Evolutionary conservation across 2,797 vertebrate species (phyloP).

Genomic region (Gastrophryne carolinensis): DNA sequence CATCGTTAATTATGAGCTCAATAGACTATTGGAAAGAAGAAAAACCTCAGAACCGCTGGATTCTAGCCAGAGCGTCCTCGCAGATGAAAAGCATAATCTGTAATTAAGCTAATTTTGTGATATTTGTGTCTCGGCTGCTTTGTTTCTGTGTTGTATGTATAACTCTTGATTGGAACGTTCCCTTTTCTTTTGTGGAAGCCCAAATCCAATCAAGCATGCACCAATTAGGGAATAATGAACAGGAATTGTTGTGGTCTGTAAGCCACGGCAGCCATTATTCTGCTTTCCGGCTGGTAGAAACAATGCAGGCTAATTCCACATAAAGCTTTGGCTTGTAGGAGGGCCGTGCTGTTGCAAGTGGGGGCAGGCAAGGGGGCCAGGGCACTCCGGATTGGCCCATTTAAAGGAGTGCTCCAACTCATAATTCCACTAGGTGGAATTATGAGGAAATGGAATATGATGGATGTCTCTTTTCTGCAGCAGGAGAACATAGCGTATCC

Average conservation of each 20-base stretch:
- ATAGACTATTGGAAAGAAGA: not conserved
- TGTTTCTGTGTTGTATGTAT: constrained; percentile 69
- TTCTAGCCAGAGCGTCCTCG: constrained; percentile 62
- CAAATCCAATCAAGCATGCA: constrained; percentile 71
- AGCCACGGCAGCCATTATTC: constrained; percentile 68
- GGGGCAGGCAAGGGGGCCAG: constrained; percentile 14
- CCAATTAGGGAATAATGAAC: constrained; percentile 77
- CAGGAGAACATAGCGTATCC: no score
- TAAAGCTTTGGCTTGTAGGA: constrained; percentile 60
- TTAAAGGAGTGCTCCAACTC: no score
- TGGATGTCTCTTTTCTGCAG: no score
- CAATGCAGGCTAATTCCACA: constrained; percentile 69
- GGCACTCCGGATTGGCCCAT: not conserved
- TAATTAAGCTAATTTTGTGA: constrained; percentile 73
- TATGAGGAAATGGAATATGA: no score
- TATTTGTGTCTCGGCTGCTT: constrained; percentile 65
- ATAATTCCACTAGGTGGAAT: no score
- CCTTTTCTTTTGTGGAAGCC: constrained; percentile 68
- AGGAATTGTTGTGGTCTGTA: constrained; percentile 77
- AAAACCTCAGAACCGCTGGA: constrained; percentile 46
- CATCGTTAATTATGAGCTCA: not conserved
- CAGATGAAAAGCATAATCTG: constrained; percentile 64
- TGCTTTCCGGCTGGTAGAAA: constrained; percentile 66
- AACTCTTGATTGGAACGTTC: constrained; percentile 74
- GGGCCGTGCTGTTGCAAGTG: constrained; percentile 39